These are phyloP conservation scores for Cyclargus thomasi DNA, from an alignment of 1,140 invertebrate species.

Conservation along the genomic window DNA sequence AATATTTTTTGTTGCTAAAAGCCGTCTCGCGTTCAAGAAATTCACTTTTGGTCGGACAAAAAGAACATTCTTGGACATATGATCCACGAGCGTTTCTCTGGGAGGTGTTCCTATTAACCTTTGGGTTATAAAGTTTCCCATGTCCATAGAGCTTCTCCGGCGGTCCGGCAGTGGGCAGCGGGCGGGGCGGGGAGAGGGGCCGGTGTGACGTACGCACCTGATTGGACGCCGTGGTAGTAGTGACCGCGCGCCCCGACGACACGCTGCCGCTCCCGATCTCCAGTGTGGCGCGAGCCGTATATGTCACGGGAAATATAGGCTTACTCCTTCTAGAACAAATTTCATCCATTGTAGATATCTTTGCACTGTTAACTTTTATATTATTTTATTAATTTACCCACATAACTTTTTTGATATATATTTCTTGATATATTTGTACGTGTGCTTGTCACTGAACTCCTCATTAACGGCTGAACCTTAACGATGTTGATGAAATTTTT, in stretches of 20 bases:
- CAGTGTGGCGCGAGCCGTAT: slow-evolving; percentile 76
- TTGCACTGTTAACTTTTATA: too few species aligned
- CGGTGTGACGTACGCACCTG: slow-evolving; percentile 58
- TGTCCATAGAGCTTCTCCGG: slow-evolving; percentile 16
- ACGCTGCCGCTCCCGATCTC: slow-evolving; percentile 71
- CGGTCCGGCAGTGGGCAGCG: slow-evolving; percentile 13
- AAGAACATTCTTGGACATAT: neutral
- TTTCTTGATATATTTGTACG: too few species aligned
- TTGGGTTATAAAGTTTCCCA: slow-evolving; percentile 15
- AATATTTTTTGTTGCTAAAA: slow-evolving; percentile 17
- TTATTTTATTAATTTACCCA: too few species aligned
- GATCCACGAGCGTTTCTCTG: neutral
- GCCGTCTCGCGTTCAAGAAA: neutral
- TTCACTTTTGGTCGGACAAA: neutral
- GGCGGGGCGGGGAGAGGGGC: slow-evolving; percentile 15
- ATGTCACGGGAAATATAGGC: slow-evolving; percentile 68
- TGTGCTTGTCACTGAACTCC: too few species aligned
- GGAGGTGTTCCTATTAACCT: neutral
- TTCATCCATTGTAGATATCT: neutral
- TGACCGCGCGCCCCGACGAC: slow-evolving; percentile 66
- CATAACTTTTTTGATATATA: too few species aligned
- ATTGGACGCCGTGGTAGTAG: slow-evolving; percentile 69
- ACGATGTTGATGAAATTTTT: too few species aligned
- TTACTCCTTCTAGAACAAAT: slow-evolving; percentile 58
- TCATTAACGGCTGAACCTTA: too few species aligned